Evolutionary conservation across 2,113 vertebrate species (phyloP).

Genomic region (Serilophus lunatus): DNA sequence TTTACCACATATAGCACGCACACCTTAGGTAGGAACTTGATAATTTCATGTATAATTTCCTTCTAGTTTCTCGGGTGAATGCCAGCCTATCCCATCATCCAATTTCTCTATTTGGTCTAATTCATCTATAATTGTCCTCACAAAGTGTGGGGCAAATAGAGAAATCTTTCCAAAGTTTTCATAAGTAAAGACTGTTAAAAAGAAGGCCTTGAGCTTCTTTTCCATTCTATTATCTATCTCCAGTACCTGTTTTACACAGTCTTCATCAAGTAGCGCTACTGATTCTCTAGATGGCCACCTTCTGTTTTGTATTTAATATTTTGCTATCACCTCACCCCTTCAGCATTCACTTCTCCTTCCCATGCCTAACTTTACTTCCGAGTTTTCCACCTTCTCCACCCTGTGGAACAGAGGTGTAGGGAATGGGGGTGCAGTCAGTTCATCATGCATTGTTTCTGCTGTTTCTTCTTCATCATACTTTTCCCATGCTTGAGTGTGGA

Average conservation of each 20-base stretch:
- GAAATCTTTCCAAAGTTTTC: background rate
- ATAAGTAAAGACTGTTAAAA: background rate
- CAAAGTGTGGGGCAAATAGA: background rate
- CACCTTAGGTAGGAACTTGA: background rate
- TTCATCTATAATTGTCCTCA: background rate
- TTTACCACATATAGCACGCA: background rate
- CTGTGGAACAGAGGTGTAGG: background rate
- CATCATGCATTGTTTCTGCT: rapidly evolving
- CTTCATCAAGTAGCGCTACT: background rate
- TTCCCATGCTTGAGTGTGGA: background rate
- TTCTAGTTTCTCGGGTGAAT: background rate
- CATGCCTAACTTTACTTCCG: background rate
- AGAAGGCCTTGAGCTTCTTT: background rate
- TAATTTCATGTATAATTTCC: background rate
- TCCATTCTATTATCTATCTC: background rate
- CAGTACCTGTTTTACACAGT: rapidly evolving
- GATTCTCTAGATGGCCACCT: background rate
- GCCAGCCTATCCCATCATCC: background rate
- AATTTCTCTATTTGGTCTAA: background rate
- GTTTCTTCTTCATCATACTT: background rate
- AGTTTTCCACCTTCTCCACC: background rate
- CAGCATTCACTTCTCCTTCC: background rate
- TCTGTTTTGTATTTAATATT: background rate
- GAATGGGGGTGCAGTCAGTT: background rate
- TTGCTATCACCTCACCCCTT: background rate